Base-by-base conservation (phyloP, 2,888 invertebrate genomes). In the Melanchra persicariae region DNA sequence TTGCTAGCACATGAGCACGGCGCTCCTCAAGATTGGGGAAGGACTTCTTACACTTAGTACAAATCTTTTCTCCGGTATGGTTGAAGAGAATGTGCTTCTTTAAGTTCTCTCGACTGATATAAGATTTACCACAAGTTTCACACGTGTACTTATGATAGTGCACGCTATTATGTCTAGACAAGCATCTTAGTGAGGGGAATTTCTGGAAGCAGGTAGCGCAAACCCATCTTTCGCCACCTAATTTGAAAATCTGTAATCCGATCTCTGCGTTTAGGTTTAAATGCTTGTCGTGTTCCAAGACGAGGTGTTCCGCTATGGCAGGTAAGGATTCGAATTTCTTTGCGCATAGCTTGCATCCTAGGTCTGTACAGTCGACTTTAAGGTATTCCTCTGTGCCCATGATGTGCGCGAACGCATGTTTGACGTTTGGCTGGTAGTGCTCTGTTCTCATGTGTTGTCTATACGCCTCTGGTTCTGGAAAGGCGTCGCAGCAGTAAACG, bases 311-410 rank as follows among this genome's bases (percentile, higher is more conserved):
- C 0, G 91, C 88, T 6, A 90, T 67, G 0, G 82, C 64, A 2
- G 83, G 63, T 0, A 92, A 15, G 0, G 81, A 77, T 0, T 89
- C 87, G n/a, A 88, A 91, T 4, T 77, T 67, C 60, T 85, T 73
- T 0, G 67, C 60, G 74, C 94, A 94, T 0, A 93, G 47, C 15
- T 91, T 87, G 84, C 94, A 94, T 15, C 79, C 81, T 22, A 94
- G 70, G 19, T 94, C 90, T 0, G 91, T 89, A 69, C 92, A 91
- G 73, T 94, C 94, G 4, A 91, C 92, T 85, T 90, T 91, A 4
- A 89, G 69, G 57, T 73, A 87, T 60, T 87, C 83, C n/a, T 80
- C 77, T 7, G 71, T 58, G 24, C 76, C 77, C 64, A 80, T 60
- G 1, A 80, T 74, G 60, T 89, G 91, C n/a, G 87, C 86, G 63